Conservation (phyloP, 2,797 vertebrate genomes). For the Alauda arvensis region DNA sequence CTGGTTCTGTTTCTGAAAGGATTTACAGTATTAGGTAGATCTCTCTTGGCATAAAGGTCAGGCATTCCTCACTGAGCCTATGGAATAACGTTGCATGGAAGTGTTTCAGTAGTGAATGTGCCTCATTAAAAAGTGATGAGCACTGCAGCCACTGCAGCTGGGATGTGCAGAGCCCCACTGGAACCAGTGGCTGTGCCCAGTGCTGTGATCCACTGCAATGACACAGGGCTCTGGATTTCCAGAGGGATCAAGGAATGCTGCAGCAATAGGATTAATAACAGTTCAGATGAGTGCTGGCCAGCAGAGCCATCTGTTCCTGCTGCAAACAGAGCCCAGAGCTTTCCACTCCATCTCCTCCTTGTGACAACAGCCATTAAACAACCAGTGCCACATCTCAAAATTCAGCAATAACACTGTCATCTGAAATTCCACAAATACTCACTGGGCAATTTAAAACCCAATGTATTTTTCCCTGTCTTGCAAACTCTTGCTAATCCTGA, state of each 20-base stretch:
- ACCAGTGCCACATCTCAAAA: neutral
- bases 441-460: neutral
- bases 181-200: neutral
- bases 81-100: neutral
- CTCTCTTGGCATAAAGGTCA: neutral
- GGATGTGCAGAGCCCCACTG: neutral
- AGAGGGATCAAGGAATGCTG: neutral
- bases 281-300: neutral
- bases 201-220: neutral
- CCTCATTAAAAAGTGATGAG: neutral
- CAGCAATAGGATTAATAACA: neutral
- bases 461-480: neutral
- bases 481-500: neutral
- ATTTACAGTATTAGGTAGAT: neutral
- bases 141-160: neutral
- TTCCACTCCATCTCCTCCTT: neutral
- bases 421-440: slow-evolving; percentile 6
- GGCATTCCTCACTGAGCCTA: neutral
- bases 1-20: neutral
- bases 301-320: neutral
- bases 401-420: neutral
- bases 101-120: neutral
- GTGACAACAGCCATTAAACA: neutral
- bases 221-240: neutral
- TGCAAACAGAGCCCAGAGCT: neutral